Evolutionary conservation across 2,888 invertebrate species (phyloP).

Genomic region (Empis stercorea): DNA sequence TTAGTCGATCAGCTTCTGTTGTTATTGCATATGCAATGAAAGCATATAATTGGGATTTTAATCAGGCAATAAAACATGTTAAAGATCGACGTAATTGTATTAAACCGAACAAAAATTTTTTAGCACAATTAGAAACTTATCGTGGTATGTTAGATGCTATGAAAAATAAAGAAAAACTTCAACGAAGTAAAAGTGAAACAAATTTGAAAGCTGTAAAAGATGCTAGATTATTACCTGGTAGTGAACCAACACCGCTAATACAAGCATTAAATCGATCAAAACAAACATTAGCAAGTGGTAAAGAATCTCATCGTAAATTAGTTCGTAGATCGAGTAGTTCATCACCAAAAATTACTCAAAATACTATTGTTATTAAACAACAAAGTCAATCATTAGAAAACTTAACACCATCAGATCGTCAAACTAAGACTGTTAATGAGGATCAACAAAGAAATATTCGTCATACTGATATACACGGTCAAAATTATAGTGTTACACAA

Average conservation of each 20-base stretch:
- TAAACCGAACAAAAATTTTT: slow-evolving; percentile 91
- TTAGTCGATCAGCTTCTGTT: slow-evolving; percentile 94
- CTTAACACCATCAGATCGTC: slow-evolving; percentile 20
- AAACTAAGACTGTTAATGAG: slow-evolving; percentile 31
- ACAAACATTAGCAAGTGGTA: slow-evolving; percentile 20
- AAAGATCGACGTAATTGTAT: slow-evolving; percentile 85
- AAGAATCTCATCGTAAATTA: slow-evolving; percentile 26
- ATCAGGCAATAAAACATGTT: slow-evolving; percentile 78
- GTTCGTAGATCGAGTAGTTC: slow-evolving; percentile 32
- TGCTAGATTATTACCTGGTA: slow-evolving; percentile 42
- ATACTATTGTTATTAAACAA: slow-evolving; percentile 29
- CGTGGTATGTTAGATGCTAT: slow-evolving; percentile 93
- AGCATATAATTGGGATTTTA: slow-evolving; percentile 86
- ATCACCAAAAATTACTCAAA: slow-evolving; percentile 27
- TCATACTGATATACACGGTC: slow-evolving; percentile 74
- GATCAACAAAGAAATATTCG: slow-evolving; percentile 62
- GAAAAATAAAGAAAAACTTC: slow-evolving; percentile 86
- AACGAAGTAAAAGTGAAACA: slow-evolving; percentile 86
- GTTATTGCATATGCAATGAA: slow-evolving; percentile 99
- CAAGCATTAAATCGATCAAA: slow-evolving; percentile 40
- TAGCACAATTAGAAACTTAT: slow-evolving; percentile 88
- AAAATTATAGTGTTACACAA: slow-evolving; percentile 79
- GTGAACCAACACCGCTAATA: slow-evolving; percentile 48
- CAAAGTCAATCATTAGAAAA: slow-evolving; percentile 36
- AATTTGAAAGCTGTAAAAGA: slow-evolving; percentile 58